Conservation (phyloP, 2,888 invertebrate genomes). For the Euspilapteryx auroguttella region DNA sequence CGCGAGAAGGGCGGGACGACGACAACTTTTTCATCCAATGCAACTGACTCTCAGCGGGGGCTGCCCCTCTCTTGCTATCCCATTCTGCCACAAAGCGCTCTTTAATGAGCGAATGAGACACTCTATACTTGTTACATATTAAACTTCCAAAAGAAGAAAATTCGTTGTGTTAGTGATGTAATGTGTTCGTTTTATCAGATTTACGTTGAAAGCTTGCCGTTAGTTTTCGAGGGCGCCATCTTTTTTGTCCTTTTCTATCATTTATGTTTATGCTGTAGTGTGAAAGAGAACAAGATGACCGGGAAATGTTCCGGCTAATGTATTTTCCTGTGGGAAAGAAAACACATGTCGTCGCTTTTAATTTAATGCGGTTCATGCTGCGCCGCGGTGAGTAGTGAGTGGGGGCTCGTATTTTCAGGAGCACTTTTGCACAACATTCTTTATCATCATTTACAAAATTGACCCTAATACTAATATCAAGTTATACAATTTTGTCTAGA, state of each 20-base stretch:
- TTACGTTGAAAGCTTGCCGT: slow-evolving; percentile 57
- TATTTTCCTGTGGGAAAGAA: slow-evolving; percentile 60
- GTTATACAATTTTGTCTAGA: too few species aligned
- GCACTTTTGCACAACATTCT: slow-evolving; percentile 5
- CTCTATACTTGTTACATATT: slow-evolving; percentile 10
- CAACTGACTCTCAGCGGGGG: slow-evolving; percentile 14
- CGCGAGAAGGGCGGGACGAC: slow-evolving; percentile 40
- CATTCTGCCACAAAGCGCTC: neutral
- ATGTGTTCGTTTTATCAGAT: slow-evolving; percentile 57
- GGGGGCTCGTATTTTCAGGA: slow-evolving; percentile 9
- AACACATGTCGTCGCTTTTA: slow-evolving; percentile 60
- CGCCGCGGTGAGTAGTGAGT: slow-evolving; percentile 31
- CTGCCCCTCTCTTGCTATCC: too few species aligned
- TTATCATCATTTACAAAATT: slow-evolving; percentile 3
- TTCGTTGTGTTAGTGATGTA: slow-evolving; percentile 51
- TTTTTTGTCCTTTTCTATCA: slow-evolving; percentile 19
- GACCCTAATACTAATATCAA: too few species aligned
- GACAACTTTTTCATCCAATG: slow-evolving; percentile 48
- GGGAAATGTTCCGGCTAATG: slow-evolving; percentile 56
- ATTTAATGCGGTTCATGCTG: slow-evolving; percentile 59
- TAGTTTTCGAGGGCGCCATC: slow-evolving; percentile 43
- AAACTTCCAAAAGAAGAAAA: slow-evolving; percentile 38
- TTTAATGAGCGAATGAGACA: slow-evolving; percentile 14
- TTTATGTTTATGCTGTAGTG: slow-evolving; percentile 9
- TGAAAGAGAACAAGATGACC: slow-evolving; percentile 21